These are phyloP conservation scores for Caenorhabditis doughertyi DNA, from an alignment of 2,888 invertebrate species.

Conservation along the genomic window DNA sequence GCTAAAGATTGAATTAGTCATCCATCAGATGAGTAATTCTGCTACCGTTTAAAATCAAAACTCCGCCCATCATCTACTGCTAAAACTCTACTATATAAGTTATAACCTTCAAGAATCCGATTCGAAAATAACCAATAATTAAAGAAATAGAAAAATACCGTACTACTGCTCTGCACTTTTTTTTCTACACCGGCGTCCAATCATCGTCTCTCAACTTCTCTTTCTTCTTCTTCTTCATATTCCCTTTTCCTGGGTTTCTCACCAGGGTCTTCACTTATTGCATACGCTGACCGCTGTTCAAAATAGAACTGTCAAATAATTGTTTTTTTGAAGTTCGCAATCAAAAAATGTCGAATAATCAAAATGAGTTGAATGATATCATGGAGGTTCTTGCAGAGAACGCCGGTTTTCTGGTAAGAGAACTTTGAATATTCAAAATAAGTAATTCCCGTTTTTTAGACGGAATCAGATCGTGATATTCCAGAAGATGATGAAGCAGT, in stretches of 20 bases:
- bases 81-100: neutral
- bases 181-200: neutral
- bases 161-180: neutral
- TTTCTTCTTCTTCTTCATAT: conserved; percentile 8
- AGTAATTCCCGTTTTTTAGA: conserved; percentile 12
- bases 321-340: neutral
- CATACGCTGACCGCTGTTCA: neutral
- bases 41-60: neutral
- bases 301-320: neutral
- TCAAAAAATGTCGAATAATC: conserved; percentile 29
- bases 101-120: neutral
- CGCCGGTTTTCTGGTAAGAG: conserved; percentile 22
- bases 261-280: neutral
- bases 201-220: conserved; percentile 21
- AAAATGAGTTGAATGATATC: conserved; percentile 23
- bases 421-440: neutral
- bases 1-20: conserved; percentile 34
- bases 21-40: conserved; percentile 11
- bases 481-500: conserved; percentile 17
- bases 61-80: conserved; percentile 1
- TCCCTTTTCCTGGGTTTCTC: neutral
- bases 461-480: conserved; percentile 20
- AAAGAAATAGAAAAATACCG: conserved; percentile 20
- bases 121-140: neutral
- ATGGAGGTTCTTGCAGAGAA: conserved; percentile 18